These are phyloP conservation scores for Panurus biarmicus DNA, from an alignment of 2,113 vertebrate genomes.

Conservation along the genomic window DNA sequence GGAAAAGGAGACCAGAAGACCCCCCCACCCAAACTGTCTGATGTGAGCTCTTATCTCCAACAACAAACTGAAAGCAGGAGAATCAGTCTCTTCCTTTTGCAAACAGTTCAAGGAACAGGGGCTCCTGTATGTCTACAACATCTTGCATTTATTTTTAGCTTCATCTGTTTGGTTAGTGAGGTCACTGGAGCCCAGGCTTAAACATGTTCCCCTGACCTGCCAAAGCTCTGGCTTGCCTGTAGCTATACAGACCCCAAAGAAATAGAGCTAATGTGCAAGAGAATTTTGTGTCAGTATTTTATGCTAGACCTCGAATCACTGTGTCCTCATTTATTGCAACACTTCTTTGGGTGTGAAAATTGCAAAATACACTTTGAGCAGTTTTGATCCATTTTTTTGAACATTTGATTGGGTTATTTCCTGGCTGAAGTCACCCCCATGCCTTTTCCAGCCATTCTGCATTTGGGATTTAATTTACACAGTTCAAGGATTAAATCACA, in stretches of 20 bases:
- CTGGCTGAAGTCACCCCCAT: neutral
- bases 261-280: neutral
- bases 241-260: neutral
- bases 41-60: constrained; percentile 58
- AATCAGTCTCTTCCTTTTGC: constrained; percentile 47
- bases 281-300: constrained; percentile 6
- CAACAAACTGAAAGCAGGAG: constrained; percentile 35
- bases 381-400: constrained; percentile 1
- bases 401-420: neutral
- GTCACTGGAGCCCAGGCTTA: constrained; percentile 49
- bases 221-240: neutral
- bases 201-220: constrained; percentile 57
- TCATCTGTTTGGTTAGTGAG: constrained; percentile 57
- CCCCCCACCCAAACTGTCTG: constrained; percentile 25
- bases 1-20: constrained; percentile 49
- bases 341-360: neutral
- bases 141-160: constrained; percentile 66
- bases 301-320: neutral
- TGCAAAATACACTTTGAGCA: neutral
- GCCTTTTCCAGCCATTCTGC: constrained; percentile 28
- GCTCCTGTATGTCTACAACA: constrained; percentile 51
- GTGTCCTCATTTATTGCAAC: constrained; percentile 11
- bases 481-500: constrained; percentile 21
- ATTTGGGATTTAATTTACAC: constrained; percentile 35
- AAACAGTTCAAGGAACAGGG: neutral